Evolutionary conservation across 2,797 vertebrate species (phyloP).

Genomic region (Botia kubotai): DNA sequence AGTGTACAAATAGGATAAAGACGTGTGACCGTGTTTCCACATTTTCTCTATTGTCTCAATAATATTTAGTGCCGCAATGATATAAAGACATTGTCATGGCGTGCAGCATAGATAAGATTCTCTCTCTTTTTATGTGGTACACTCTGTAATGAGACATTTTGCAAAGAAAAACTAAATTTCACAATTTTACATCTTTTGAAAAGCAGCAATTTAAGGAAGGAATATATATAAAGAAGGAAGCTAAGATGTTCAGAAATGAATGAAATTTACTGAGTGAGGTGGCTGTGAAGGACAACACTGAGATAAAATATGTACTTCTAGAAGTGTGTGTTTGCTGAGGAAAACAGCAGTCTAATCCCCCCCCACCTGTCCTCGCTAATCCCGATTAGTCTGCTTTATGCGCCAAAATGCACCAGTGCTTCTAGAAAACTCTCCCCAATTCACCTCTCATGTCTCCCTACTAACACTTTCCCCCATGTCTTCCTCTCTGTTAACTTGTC

Average conservation of each 20-base stretch:
- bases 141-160: not conserved
- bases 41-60: conserved; percentile 16
- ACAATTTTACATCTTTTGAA: not conserved
- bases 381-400: conserved; percentile 62
- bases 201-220: not conserved
- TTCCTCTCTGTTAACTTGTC: not conserved
- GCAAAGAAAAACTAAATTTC: not conserved
- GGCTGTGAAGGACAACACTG: not conserved
- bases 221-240: not conserved
- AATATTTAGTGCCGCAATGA: not conserved
- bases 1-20: conserved; percentile 8
- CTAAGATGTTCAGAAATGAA: not conserved
- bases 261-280: not conserved
- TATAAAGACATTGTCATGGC: not conserved
- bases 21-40: not conserved
- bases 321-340: conserved; percentile 31
- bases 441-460: not conserved
- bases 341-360: conserved; percentile 51
- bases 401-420: conserved; percentile 43
- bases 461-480: not conserved
- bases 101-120: not conserved
- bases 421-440: conserved; percentile 19
- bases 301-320: conserved; percentile 30
- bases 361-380: conserved; percentile 58
- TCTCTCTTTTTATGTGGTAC: not conserved